Base-by-base conservation (phyloP, 53 echinoderm and acorn worm species). In the Henricia sp. region DNA sequence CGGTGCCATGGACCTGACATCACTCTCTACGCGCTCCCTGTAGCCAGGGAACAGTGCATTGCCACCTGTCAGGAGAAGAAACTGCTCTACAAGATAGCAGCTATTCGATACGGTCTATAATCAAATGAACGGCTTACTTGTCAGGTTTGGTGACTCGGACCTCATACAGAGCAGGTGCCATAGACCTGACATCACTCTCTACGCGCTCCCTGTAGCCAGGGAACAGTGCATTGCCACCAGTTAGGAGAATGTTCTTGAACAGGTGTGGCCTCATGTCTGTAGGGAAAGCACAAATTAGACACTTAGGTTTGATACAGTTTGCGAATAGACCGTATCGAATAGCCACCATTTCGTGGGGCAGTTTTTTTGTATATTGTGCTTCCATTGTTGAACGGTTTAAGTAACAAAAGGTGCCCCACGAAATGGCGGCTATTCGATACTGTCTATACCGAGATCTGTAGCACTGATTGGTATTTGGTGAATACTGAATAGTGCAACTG, bases 241-340 rank as follows among this genome's bases (percentile, higher is more conserved):
- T 99, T n/a, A 99, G 84, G 5, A 99, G 55, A 53, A 99, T 99
- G 87, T 99, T 99, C 44, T 89, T 90, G 46, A 89, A 99, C 1
- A 99, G 85, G 57, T 99, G 99, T 8, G 99, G 99, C 50, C 91
- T 88, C 92, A 99, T 99, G 39, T 94, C 99, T 92, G 85, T 1
- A 72, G 37, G 29, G 4, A 57, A 60, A 57, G 37, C 54, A 26
- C 23, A 75, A 75, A 56, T 60, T 16, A 75, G 36, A 75, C 59
- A 37, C n/a, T n/a, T n/a, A n/a, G n/a, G n/a, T n/a, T n/a, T n/a
- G n/a, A n/a, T n/a, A n/a, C n/a, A n/a, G n/a, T n/a, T n/a, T n/a
- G n/a, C n/a, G n/a, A n/a, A n/a, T n/a, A n/a, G n/a, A n/a, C n/a
- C n/a, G n/a, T n/a, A n/a, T n/a, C n/a, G n/a, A n/a, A n/a, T n/a